phyloP scores from a whole-genome alignment of 2,113 vertebrate genomes.

The Limanda limanda region DNA sequence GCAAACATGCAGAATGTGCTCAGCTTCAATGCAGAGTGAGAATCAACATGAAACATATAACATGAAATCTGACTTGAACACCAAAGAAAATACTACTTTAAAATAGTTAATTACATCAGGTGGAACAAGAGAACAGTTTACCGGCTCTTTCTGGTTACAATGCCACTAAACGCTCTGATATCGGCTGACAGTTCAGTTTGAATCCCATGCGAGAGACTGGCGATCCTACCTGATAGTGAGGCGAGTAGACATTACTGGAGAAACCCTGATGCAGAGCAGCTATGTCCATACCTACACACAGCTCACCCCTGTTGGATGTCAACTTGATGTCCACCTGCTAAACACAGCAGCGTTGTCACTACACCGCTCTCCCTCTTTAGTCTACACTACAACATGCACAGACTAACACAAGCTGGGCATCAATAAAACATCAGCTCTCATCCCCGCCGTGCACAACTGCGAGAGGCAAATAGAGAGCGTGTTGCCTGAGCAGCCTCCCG shows the following conservation, averaged over 20 bases:
- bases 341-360: constrained; percentile 38
- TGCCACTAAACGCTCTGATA: not conserved
- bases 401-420: constrained; percentile 60
- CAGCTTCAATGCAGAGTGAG: not conserved
- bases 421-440: constrained; percentile 73
- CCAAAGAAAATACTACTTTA: not conserved
- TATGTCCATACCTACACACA: constrained; percentile 77
- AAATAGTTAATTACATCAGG: not conserved
- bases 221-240: constrained; percentile 79
- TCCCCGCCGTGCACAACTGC: constrained; percentile 34
- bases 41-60: too few relatives aligned
- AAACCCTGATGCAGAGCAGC: constrained; percentile 76
- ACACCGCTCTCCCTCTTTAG: not conserved
- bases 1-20: not conserved
- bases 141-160: not conserved
- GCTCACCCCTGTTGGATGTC: constrained; percentile 25
- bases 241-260: constrained; percentile 72
- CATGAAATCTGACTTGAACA: not conserved
- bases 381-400: constrained; percentile 18
- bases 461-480: constrained; percentile 46
- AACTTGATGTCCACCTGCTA: constrained; percentile 18
- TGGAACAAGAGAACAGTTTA: not conserved
- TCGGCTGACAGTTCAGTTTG: not conserved
- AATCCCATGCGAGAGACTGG: too few relatives aligned
- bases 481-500: constrained; percentile 32